These are phyloP conservation scores for Callithrix jacchus DNA, from an alignment of 2,113 vertebrate species.

Conservation along the genomic window DNA sequence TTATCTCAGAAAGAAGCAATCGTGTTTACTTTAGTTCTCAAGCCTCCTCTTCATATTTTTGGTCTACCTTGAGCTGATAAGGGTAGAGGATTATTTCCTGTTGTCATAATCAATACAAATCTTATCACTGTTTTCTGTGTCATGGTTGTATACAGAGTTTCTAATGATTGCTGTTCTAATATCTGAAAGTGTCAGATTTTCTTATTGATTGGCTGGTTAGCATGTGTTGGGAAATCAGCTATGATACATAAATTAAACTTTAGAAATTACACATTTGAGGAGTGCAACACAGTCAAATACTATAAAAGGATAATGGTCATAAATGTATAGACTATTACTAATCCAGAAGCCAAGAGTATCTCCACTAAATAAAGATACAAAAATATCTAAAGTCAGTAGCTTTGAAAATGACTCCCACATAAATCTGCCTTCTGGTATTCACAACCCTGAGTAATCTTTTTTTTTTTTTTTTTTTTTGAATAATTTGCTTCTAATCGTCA, in stretches of 20 bases:
- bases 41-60: background rate
- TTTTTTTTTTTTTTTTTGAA: background rate
- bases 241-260: background rate
- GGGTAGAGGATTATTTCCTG: background rate
- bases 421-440: background rate
- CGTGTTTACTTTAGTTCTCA: background rate
- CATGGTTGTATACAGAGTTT: background rate
- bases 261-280: background rate
- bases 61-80: background rate
- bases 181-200: background rate
- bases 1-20: background rate
- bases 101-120: background rate
- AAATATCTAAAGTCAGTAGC: background rate
- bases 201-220: background rate
- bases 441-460: background rate
- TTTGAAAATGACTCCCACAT: background rate
- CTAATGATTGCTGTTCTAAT: background rate
- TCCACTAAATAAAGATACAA: background rate
- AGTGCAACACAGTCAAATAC: background rate
- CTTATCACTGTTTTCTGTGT: background rate
- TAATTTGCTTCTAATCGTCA: conserved; percentile 18
- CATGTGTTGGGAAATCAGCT: background rate
- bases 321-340: background rate
- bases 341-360: background rate
- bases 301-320: background rate